phyloP scores from a whole-genome alignment of 2,797 vertebrate genomes.

The Luscinia megarhynchos region DNA sequence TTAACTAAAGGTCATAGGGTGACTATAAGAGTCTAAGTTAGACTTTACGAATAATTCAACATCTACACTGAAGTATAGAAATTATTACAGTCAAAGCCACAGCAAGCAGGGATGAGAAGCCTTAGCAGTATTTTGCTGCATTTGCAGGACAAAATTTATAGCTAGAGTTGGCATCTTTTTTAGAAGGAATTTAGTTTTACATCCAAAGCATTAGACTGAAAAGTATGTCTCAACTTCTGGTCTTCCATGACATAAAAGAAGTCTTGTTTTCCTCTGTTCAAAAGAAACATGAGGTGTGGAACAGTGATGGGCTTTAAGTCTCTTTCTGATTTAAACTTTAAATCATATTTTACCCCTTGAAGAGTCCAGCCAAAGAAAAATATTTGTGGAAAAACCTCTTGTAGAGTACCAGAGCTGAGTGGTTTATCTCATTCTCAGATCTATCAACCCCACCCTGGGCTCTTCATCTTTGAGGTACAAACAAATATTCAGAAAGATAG shows the following conservation, averaged over 20 bases:
- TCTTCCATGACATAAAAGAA: not conserved
- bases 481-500: not conserved
- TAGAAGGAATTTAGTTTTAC: not conserved
- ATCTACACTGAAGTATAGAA: not conserved
- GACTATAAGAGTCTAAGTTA: not conserved
- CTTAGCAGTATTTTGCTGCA: not conserved
- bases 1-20: not conserved
- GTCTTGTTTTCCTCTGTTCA: not conserved
- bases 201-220: not conserved
- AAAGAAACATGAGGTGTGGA: not conserved
- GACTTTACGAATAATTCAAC: not conserved
- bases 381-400: not conserved
- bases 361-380: not conserved
- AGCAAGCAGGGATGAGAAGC: not conserved
- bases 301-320: not conserved
- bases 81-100: not conserved
- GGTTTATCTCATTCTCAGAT: not conserved
- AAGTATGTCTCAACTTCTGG: not conserved
- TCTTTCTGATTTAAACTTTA: not conserved
- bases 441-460: accelerated
- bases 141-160: not conserved
- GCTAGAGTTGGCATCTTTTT: not conserved
- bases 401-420: not conserved
- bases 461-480: not conserved
- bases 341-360: not conserved